Conservation (phyloP, 2,797 vertebrate genomes). For the Nannoperca australis region DNA sequence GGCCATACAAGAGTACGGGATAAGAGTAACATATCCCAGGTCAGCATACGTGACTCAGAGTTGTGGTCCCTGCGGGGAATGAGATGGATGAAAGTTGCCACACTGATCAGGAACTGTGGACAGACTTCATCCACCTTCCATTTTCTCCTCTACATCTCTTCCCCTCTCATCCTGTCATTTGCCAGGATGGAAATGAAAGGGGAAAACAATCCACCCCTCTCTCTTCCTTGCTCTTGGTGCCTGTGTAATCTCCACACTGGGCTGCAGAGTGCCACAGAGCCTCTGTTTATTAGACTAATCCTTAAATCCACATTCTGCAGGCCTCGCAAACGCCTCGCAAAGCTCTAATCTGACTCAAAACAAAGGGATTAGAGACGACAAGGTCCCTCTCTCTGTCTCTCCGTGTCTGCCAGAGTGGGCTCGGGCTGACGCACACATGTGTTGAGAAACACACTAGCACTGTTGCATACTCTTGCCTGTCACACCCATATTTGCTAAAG, state of each 20-base stretch:
- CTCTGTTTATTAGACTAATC: slow-evolving; percentile 89
- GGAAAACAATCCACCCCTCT: slow-evolving; percentile 52
- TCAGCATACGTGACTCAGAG: slow-evolving; percentile 56
- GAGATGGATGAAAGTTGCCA: slow-evolving; percentile 60
- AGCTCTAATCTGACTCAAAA: slow-evolving; percentile 87
- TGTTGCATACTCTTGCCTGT: slow-evolving; percentile 66
- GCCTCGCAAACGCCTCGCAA: slow-evolving; percentile 79
- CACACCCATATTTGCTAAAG: slow-evolving; percentile 75
- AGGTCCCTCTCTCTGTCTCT: slow-evolving; percentile 79
- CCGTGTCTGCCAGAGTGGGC: slow-evolving; percentile 69
- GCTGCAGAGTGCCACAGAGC: slow-evolving; percentile 82
- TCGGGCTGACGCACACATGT: slow-evolving; percentile 68
- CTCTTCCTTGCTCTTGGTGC: slow-evolving; percentile 70
- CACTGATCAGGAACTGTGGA: slow-evolving; percentile 59
- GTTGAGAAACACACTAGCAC: slow-evolving; percentile 62
- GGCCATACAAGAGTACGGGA: slow-evolving; percentile 49
- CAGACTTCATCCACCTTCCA: slow-evolving; percentile 68
- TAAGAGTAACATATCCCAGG: slow-evolving; percentile 42
- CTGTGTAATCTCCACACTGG: slow-evolving; percentile 80
- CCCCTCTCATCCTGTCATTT: slow-evolving; percentile 68
- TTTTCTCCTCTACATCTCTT: slow-evolving; percentile 57
- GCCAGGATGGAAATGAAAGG: slow-evolving; percentile 67
- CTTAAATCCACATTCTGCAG: slow-evolving; percentile 87
- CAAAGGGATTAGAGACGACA: slow-evolving; percentile 85
- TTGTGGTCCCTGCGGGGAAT: slow-evolving; percentile 46